Evolutionary conservation across 2,113 vertebrate genomes (phyloP), one percentile per base, ranked within the genome.

Genomic region (Ondatra zibethicus): DNA sequence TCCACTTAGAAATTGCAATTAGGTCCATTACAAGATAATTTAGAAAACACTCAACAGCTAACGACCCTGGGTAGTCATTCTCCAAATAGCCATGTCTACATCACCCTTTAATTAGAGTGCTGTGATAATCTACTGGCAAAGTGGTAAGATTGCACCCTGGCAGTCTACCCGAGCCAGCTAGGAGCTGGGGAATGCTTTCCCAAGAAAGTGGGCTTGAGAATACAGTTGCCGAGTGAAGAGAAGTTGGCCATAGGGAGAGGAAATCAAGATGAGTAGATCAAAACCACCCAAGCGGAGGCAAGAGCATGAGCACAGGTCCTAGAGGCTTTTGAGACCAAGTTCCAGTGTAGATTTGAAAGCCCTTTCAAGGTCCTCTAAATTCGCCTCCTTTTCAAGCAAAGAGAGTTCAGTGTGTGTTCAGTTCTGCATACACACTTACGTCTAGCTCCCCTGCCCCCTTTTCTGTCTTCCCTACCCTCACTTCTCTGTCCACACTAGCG

Each of bases 1-100:
- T 11, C 47, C 81, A 78, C 92, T 61, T 92, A 90, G 92, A 96
- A 93, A 93, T 95, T 90, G 75, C 25, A 94, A 29, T 95, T 82
- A 95, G n/a, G 89, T 58, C 47, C 73, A 87, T 92, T 95, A 90
- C n/a, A 88, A 96, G 72, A 72, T 72, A 89, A 93, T 94, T 97
- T 94, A 61, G 50, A 92, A 92, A 89, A 80, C 91, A 10, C 36
- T 12, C 45, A 89, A 45, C 39, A 11, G 50, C 89, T 90, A 94
- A 95, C 76, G 63, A 96, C 31, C n/a, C 63, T 78, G 29, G 31
- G 77, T 31, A 61, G 73, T 95, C 42, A 70, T 91, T 95, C 88
- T 95, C n/a, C 82, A 82, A 88, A 88, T 33, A 89, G 39, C 33
- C 31, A 11, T 14, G 19, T 42, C 21, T 27, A 50, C 8, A 3